A percentile compares a stretch with the other conserved stretches of the same genome.
These are phyloP conservation scores for Nephila pilipes DNA, from an alignment of 1,140 invertebrate genomes.

Conservation along the genomic window DNA sequence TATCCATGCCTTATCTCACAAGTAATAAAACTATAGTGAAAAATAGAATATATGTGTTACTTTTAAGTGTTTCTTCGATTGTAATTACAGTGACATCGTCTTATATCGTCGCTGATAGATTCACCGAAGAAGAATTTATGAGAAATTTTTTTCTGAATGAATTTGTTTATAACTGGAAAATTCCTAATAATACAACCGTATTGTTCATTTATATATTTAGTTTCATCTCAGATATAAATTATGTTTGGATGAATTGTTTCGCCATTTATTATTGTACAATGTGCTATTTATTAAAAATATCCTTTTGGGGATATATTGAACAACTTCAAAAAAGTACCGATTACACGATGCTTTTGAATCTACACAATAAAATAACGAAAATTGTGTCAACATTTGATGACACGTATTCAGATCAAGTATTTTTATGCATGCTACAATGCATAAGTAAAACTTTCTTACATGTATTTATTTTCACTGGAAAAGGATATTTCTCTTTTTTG, in stretches of 20 bases:
- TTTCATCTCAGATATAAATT: neutral
- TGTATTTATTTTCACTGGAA: neutral
- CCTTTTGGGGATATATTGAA: neutral
- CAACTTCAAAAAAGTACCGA: neutral
- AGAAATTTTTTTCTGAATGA: too few species aligned
- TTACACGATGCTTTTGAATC: neutral
- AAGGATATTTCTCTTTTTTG: neutral
- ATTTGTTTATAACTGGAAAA: too few species aligned
- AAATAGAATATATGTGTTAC: too few species aligned
- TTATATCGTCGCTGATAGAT: too few species aligned
- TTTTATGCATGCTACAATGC: neutral
- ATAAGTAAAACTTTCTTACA: neutral
- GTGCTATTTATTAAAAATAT: neutral
- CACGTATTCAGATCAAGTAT: neutral
- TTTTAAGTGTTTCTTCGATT: too few species aligned
- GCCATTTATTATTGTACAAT: neutral
- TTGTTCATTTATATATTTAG: too few species aligned
- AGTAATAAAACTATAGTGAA: too few species aligned
- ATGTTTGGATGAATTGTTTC: conserved; percentile 1
- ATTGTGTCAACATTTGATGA: neutral
- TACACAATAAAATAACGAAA: neutral
- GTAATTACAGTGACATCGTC: too few species aligned
- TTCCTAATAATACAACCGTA: too few species aligned
- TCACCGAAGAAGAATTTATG: too few species aligned
- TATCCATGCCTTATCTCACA: too few species aligned